Base-by-base conservation (phyloP, 64 coral and sea anemone genomes). In the Montipora foliosa region DNA sequence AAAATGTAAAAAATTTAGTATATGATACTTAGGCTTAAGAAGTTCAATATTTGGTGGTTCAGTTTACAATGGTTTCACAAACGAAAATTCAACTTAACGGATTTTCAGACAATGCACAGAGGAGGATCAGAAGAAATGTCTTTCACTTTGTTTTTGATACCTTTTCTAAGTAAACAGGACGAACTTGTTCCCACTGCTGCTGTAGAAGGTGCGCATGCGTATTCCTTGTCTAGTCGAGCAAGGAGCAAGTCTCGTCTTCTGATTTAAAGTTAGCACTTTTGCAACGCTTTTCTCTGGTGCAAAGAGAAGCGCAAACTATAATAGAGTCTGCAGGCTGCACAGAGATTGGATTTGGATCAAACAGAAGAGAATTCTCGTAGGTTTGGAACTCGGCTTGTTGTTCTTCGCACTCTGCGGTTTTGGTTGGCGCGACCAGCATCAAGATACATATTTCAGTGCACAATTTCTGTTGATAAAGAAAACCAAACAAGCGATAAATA, bases 341-440 rank as follows among this genome's bases (percentile, higher is more conserved):
- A 37, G 79, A 59, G 61, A 81, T 25, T 16, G 79, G 79, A 81
- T 2, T 81, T 82, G 25, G 53, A 62, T 82, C 79, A 64, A 44
- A 82, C 6, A 82, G 21, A 6, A 82, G 13, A 44, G 21, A 62
- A 4, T 64, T 57, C 22, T 58, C 25, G 3, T 9, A 15, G 55
- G 8, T 64, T 44, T 29, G 29, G 24, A 82, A 61, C 20, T 14
- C 9, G 13, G 53, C 25, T 44, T 82, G 22, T 2, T 4, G 5
- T 6, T 13, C 9, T 82, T 82, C 55, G 1, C 16, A 1, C 3
- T 64, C 21, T 1, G 53, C 79, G 20, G 4, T 64, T 15, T 53
- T 82, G 9, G 0, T 46, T 5, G 79, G 15, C 10, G 8, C 44
- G 8, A 4, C 22, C 25, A 59, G 57, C 5, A 61, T 15, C 6